These are phyloP conservation scores for Styela clava DNA, from an alignment of 23 tunicate species.

Conservation along the genomic window DNA sequence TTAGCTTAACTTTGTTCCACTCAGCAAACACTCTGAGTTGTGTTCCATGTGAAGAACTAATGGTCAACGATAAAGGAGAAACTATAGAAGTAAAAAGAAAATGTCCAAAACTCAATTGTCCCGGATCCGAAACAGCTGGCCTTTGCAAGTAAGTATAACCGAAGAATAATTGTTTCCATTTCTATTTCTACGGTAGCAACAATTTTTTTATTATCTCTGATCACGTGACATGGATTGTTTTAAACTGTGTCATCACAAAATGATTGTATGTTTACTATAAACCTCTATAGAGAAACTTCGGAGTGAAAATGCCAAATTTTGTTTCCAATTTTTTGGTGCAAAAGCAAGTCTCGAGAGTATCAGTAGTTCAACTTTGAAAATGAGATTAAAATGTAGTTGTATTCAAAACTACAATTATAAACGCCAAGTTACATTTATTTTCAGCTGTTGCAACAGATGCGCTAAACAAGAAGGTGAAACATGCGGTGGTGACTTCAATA, in stretches of 20 bases:
- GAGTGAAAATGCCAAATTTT: neutral
- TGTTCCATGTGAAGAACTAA: neutral
- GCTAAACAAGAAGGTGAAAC: no score
- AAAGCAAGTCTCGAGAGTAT: no score
- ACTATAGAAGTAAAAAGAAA: neutral
- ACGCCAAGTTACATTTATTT: no score
- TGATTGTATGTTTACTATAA: neutral
- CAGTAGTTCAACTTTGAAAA: no score
- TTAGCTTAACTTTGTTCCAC: neutral
- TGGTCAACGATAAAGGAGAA: neutral
- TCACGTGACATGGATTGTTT: neutral
- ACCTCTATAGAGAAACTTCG: no score
- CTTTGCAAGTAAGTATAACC: neutral
- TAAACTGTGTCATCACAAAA: neutral
- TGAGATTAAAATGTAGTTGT: no score
- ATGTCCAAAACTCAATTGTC: neutral
- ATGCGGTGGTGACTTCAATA: no score
- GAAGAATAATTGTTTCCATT: neutral
- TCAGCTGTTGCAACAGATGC: no score
- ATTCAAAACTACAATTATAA: no score
- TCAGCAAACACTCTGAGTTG: neutral
- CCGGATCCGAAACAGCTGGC: neutral
- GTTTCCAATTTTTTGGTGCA: neutral
- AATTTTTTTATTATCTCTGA: no score
- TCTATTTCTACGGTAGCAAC: neutral